These are phyloP conservation scores for Amiota communis DNA, from an alignment of 2,888 invertebrate species.

Conservation along the genomic window DNA sequence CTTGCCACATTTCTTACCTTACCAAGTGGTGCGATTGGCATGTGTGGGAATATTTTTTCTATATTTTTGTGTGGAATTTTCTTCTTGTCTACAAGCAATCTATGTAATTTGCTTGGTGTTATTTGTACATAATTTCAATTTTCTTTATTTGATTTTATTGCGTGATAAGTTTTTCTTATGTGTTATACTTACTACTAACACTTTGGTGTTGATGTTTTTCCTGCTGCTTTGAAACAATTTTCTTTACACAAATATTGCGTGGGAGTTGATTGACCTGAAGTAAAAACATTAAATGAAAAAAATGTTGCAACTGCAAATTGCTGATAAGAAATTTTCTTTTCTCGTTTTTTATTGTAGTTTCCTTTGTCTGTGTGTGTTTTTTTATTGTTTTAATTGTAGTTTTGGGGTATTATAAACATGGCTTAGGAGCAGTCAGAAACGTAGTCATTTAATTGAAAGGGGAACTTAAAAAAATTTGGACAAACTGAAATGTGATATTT, in stretches of 20 bases:
- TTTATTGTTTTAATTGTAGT: conserved; percentile 1
- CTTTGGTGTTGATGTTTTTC: not conserved
- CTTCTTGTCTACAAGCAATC: not conserved
- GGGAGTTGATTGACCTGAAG: not conserved
- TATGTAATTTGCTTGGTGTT: not conserved
- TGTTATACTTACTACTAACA: not conserved
- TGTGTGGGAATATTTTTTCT: conserved; percentile 57
- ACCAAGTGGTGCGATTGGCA: conserved; percentile 48
- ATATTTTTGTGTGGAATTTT: conserved; percentile 7
- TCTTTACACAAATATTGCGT: conserved; percentile 6
- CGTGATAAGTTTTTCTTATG: not conserved
- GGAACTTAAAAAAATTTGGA: too few relatives aligned
- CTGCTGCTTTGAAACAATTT: not conserved
- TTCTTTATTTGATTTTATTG: not conserved
- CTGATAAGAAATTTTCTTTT: conserved; percentile 1
- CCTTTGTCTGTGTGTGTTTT: too few relatives aligned
- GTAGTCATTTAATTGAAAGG: too few relatives aligned
- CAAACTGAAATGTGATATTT: too few relatives aligned
- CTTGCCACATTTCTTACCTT: not conserved
- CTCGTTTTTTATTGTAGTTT: not conserved
- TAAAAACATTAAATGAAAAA: not conserved
- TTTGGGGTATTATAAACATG: not conserved
- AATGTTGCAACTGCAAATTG: not conserved
- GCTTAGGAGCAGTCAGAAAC: not conserved
- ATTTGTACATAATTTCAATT: not conserved